Evolutionary conservation across 2,797 vertebrate species (phyloP).

Genomic region (Myotis planiceps): DNA sequence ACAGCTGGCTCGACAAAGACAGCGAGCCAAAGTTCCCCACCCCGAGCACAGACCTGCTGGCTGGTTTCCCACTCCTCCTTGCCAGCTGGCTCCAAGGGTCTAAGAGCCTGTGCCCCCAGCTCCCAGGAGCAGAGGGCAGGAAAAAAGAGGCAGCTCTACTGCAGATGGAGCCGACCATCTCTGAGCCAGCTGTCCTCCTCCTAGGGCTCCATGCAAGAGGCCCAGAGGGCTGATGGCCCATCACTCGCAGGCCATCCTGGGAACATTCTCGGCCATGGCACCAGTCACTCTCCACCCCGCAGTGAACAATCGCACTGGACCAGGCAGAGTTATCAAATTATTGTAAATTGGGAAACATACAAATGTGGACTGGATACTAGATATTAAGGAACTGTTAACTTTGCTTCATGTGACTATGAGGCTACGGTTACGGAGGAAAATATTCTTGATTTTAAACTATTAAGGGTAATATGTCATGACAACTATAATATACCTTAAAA

Average conservation of each 20-base stretch:
- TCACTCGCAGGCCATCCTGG: neutral
- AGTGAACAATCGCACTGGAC: neutral
- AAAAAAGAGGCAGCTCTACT: constrained; percentile 7
- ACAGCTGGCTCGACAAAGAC: constrained; percentile 72
- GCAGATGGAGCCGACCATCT: constrained; percentile 53
- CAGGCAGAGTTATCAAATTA: neutral
- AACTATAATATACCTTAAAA: neutral
- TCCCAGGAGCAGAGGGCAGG: constrained; percentile 64
- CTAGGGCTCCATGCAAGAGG: neutral
- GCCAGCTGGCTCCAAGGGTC: constrained; percentile 69
- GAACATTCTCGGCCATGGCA: neutral
- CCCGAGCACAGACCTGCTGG: constrained; percentile 64
- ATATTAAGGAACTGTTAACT: neutral
- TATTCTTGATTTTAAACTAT: neutral
- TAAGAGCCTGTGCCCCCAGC: constrained; percentile 12
- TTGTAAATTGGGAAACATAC: neutral
- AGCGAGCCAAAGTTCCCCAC: constrained; percentile 1
- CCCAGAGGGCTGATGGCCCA: neutral
- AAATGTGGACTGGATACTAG: neutral
- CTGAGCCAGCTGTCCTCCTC: constrained; percentile 57
- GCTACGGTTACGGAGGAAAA: neutral
- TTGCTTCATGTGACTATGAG: neutral
- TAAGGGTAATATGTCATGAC: neutral
- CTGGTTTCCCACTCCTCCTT: constrained; percentile 56
- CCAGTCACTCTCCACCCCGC: neutral